Percentiles rank a stretch among this genome's conserved stretches.
phyloP scores from a whole-genome alignment of 2,797 vertebrate species.

The Centropyge bicolor region DNA sequence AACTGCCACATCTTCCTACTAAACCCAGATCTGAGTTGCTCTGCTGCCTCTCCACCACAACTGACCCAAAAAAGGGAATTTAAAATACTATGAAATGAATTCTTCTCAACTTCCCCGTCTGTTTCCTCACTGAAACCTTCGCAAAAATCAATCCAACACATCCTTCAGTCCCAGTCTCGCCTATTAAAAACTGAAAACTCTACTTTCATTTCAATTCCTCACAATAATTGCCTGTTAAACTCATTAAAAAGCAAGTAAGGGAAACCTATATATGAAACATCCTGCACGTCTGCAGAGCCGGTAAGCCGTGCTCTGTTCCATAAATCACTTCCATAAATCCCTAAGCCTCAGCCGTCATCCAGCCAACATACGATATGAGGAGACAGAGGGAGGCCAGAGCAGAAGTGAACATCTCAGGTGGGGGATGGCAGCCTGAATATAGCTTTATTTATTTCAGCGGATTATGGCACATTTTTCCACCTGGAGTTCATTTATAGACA shows the following conservation, averaged over 20 bases:
- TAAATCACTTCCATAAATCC: slow-evolving; percentile 61
- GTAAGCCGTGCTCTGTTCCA: slow-evolving; percentile 14
- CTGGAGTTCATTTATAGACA: slow-evolving; percentile 58
- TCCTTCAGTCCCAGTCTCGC: background rate
- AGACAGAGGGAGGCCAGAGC: slow-evolving; percentile 34
- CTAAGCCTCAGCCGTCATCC: slow-evolving; percentile 35
- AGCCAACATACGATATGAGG: slow-evolving; percentile 36
- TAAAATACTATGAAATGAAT: background rate
- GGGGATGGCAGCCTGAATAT: slow-evolving; percentile 4
- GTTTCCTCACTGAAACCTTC: background rate
- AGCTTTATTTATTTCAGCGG: slow-evolving; percentile 28
- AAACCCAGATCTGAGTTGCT: slow-evolving; percentile 10
- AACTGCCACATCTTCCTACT: slow-evolving; percentile 34
- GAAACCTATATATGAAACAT: background rate
- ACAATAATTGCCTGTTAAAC: slow-evolving; percentile 27
- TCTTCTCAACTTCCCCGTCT: background rate
- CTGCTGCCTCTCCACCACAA: slow-evolving; percentile 11
- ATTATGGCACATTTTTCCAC: slow-evolving; percentile 55
- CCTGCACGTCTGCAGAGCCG: slow-evolving; percentile 20
- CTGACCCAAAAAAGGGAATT: slow-evolving; percentile 18
- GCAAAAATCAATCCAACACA: slow-evolving; percentile 9
- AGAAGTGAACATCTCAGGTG: background rate
- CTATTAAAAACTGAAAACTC: background rate
- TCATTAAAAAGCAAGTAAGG: slow-evolving; percentile 18
- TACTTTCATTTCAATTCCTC: background rate